phyloP scores from a whole-genome alignment of 2,113 vertebrate genomes.

The Caranx melampygus region DNA sequence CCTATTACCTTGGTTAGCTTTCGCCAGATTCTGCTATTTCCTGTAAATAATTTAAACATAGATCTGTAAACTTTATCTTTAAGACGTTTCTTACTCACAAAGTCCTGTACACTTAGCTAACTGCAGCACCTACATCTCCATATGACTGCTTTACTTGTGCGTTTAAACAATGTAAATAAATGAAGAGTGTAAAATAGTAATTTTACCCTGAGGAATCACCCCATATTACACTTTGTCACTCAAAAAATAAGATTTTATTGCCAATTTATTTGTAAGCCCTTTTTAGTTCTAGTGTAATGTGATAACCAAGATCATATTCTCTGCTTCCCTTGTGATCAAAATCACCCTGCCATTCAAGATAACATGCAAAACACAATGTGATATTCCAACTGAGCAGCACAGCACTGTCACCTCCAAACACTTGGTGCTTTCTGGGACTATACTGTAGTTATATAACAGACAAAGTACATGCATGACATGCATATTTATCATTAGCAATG shows the following conservation, averaged over 20 bases:
- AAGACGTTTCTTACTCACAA: not conserved
- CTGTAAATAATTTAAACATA: not conserved
- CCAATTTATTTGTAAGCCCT: not conserved
- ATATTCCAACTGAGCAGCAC: not conserved
- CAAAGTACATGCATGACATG: not conserved
- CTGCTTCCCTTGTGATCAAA: conserved; percentile 16
- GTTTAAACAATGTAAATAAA: not conserved
- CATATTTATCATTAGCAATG: not conserved
- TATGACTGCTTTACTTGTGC: not conserved
- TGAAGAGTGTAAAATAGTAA: not conserved
- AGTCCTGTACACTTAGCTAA: not conserved
- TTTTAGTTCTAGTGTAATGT: not conserved
- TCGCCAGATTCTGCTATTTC: not conserved
- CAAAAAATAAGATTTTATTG: not conserved
- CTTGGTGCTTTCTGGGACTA: not conserved
- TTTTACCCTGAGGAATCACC: conserved; percentile 1
- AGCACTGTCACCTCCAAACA: no score
- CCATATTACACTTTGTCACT: not conserved
- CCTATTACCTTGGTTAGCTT: not conserved
- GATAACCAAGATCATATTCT: not conserved
- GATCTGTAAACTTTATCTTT: not conserved
- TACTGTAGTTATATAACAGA: not conserved
- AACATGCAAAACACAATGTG: not conserved
- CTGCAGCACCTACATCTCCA: not conserved
- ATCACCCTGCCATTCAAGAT: not conserved